Evolutionary conservation across 2,888 invertebrate genomes (phyloP).

Genomic region (Malthinus seriepunctatus): DNA sequence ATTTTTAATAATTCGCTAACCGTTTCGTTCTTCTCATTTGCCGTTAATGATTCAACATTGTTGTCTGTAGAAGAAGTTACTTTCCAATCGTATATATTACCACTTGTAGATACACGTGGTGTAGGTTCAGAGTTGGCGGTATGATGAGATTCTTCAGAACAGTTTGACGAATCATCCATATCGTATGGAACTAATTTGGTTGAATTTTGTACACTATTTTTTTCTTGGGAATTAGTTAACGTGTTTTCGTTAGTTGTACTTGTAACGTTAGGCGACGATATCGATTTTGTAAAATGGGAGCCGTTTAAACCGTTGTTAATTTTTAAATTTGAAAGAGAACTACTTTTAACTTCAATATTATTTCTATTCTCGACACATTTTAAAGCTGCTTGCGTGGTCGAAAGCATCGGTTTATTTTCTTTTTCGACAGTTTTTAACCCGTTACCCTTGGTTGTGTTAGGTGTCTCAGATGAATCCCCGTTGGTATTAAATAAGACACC

Average conservation of each 20-base stretch:
- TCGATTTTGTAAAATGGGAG: slow-evolving; percentile 3
- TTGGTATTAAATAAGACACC: slow-evolving; percentile 21
- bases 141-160: slow-evolving; percentile 42
- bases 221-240: slow-evolving; percentile 1
- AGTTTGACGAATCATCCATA: slow-evolving; percentile 49
- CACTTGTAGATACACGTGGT: slow-evolving; percentile 41
- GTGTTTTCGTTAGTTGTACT: slow-evolving; percentile 12
- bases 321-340: neutral
- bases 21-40: slow-evolving; percentile 42
- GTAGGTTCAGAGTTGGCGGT: slow-evolving; percentile 9
- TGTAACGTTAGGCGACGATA: slow-evolving; percentile 24
- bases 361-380: neutral
- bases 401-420: slow-evolving; percentile 22
- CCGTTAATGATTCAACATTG: slow-evolving; percentile 37
- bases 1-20: slow-evolving; percentile 69
- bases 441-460: neutral
- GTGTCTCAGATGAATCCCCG: slow-evolving; percentile 16
- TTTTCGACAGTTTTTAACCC: slow-evolving; percentile 17
- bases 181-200: slow-evolving; percentile 54
- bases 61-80: slow-evolving; percentile 45
- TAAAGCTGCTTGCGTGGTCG: slow-evolving; percentile 5
- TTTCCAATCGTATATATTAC: slow-evolving; percentile 46
- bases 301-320: neutral
- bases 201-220: slow-evolving; percentile 12
- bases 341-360: neutral